Evolutionary conservation across 2,888 invertebrate genomes (phyloP).

Genomic region (Pseudococcus longispinus): DNA sequence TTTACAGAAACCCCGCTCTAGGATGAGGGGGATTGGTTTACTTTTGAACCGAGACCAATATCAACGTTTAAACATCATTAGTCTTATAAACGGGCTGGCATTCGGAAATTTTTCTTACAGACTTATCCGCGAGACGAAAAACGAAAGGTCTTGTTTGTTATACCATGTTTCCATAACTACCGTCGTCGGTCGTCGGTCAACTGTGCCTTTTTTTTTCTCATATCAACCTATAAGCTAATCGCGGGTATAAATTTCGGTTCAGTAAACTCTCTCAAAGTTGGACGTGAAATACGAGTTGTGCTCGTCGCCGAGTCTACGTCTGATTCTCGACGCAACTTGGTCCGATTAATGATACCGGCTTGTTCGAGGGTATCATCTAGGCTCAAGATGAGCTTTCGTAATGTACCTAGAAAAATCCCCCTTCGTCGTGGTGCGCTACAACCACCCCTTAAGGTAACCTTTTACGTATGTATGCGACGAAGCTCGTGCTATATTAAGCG

Average conservation of each 20-base stretch:
- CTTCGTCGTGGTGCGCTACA: not conserved
- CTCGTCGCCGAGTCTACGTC: not conserved
- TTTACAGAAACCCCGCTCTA: not conserved
- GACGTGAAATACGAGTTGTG: no score
- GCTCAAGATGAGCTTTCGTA: no score
- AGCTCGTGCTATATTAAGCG: not conserved
- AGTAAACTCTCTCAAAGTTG: not conserved
- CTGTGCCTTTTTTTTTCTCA: not conserved
- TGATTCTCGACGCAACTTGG: not conserved
- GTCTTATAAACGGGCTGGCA: not conserved
- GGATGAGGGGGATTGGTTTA: not conserved
- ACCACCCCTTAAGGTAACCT: not conserved
- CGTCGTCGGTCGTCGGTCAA: not conserved
- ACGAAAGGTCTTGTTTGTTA: conserved; percentile 15
- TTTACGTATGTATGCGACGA: not conserved
- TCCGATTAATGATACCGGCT: not conserved
- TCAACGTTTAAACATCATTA: not conserved
- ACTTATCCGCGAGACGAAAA: not conserved
- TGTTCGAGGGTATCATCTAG: no score
- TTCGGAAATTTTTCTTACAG: not conserved
- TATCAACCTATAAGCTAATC: not conserved
- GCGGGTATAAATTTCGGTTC: not conserved
- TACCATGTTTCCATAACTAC: conserved; percentile 20
- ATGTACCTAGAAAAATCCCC: no score
- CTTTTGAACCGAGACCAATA: not conserved